Conservation (phyloP, 2,888 invertebrate species). For the Microctonus brassicae region DNA sequence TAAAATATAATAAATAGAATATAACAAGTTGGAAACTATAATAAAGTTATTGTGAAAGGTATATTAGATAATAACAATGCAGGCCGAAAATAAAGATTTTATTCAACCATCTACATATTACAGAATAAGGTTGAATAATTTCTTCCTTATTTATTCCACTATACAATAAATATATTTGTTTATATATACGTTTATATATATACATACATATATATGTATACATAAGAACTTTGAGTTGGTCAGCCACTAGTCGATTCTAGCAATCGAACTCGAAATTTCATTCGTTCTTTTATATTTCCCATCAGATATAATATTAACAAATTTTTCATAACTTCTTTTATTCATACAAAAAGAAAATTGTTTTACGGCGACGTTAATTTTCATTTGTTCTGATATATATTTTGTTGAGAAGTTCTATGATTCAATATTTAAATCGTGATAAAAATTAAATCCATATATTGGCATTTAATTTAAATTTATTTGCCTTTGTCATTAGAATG, state of each 20-base stretch:
- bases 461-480: background rate
- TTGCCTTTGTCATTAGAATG: background rate
- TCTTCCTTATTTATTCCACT: slow-evolving; percentile 51
- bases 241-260: background rate
- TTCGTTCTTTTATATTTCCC: background rate
- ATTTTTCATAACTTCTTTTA: background rate
- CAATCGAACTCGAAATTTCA: background rate
- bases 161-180: slow-evolving; percentile 26
- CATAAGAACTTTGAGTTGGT: slow-evolving; percentile 19
- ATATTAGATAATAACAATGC: slow-evolving; percentile 61
- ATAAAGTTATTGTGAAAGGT: slow-evolving; percentile 36
- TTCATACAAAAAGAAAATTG: background rate
- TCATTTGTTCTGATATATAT: background rate
- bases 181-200: slow-evolving; percentile 42
- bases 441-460: background rate
- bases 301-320: background rate
- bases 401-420: background rate
- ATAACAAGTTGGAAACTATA: background rate
- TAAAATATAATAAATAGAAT: background rate
- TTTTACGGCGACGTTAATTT: background rate
- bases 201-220: slow-evolving; percentile 44
- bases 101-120: slow-evolving; percentile 63
- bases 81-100: slow-evolving; percentile 65
- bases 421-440: background rate
- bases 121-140: slow-evolving; percentile 64